phyloP scores from a whole-genome alignment of 2,113 vertebrate genomes.

The Zeus faber region DNA sequence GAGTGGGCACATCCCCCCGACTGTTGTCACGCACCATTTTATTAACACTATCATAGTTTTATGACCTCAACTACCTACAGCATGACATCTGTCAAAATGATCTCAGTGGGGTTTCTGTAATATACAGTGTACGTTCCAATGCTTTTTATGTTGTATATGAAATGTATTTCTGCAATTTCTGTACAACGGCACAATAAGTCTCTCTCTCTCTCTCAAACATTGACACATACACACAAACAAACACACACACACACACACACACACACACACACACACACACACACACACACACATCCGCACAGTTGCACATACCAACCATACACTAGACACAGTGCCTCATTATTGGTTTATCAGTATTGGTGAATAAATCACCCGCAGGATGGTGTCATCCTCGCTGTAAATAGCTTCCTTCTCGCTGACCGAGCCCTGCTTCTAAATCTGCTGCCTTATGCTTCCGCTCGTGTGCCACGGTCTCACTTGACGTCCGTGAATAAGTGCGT shows the following conservation, averaged over 20 bases:
- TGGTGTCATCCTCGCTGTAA: conserved; percentile 17
- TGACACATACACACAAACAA: not conserved
- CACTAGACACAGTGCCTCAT: not conserved
- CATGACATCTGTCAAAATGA: too few species aligned
- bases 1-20: too few species aligned
- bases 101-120: not conserved
- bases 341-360: not conserved
- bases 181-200: too few species aligned
- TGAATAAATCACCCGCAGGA: too few species aligned
- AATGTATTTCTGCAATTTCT: not conserved
- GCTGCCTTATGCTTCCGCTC: conserved; percentile 12
- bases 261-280: conserved; percentile 12
- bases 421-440: too few species aligned
- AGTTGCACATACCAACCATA: too few species aligned
- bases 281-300: not conserved
- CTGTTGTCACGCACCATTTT: too few species aligned
- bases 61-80: too few species aligned
- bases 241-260: not conserved
- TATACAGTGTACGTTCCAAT: not conserved
- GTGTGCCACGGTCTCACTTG: conserved; percentile 20
- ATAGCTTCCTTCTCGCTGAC: conserved; percentile 17
- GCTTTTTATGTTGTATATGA: not conserved
- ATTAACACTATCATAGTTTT: too few species aligned
- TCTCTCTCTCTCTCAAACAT: not conserved
- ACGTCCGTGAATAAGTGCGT: conserved; percentile 22